Evolutionary conservation across 2,797 vertebrate species (phyloP).

Genomic region (Acrossocheilus fasciatus): DNA sequence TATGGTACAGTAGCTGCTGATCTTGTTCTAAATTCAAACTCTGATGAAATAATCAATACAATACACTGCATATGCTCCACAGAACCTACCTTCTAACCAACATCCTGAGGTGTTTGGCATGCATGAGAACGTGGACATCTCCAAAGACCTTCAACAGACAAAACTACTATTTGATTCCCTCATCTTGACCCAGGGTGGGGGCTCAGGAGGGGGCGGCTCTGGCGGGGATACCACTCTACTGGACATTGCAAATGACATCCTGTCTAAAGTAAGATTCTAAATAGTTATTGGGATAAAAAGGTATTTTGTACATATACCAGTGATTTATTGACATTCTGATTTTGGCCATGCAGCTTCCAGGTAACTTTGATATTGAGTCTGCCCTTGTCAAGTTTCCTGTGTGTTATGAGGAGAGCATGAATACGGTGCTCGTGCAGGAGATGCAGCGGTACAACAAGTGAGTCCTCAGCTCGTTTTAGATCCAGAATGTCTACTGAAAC

Average conservation of each 20-base stretch:
- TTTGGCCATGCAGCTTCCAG: constrained; percentile 81
- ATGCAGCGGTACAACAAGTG: constrained; percentile 98
- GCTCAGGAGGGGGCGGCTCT: constrained; percentile 80
- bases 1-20: background rate
- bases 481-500: background rate
- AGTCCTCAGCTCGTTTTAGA: constrained; percentile 53
- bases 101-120: constrained; percentile 96
- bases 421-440: constrained; percentile 96
- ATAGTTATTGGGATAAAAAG: background rate
- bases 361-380: constrained; percentile 89
- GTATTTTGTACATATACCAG: background rate
- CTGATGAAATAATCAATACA: background rate
- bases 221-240: constrained; percentile 84
- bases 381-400: constrained; percentile 89
- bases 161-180: constrained; percentile 92
- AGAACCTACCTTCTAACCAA: constrained; percentile 90
- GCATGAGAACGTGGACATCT: constrained; percentile 98
- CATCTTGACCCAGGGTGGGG: constrained; percentile 91
- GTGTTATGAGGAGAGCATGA: constrained; percentile 96
- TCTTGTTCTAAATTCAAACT: background rate
- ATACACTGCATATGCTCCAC: constrained; percentile 47
- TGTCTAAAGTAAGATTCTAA: constrained; percentile 82
- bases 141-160: constrained; percentile 97
- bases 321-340: constrained; percentile 21
- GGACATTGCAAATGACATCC: constrained; percentile 90